Evolutionary conservation across 2,113 vertebrate genomes (phyloP), one percentile per base, ranked within the genome.

Genomic region (Platysternon megacephalum): DNA sequence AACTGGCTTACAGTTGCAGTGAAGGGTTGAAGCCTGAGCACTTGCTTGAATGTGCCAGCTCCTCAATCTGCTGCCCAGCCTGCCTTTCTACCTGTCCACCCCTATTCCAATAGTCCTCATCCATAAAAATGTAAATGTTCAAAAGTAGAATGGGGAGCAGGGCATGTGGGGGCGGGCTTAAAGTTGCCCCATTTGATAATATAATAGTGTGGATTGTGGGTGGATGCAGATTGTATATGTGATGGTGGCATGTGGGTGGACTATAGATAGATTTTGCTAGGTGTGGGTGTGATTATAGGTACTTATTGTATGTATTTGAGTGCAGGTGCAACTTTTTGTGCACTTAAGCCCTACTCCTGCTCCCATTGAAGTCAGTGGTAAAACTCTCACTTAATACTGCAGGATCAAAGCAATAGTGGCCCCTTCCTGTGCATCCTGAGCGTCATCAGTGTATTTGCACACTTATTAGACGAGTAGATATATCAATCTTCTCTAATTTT

Each of bases 111-210:
- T 65, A 0, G 6, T 11, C 48, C 28, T 93, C 49, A 93, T 74
- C 48, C 14, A 49, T 78, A 88, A 76, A 86, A 80, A 79, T 51
- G 68, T 83, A 80, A 91, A 85, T 68, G 52, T 48, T 51, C 85
- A 46, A 12, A 51, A 93, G 58, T 78, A 74, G 52, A 3, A 8
- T 86, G 42, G 21, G 35, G 72, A 48, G 87, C 24, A 79, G 24
- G 53, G 61, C 17, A 86, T 39, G 65, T 68, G 93, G 79, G 74
- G 91, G 26, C 55, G 3, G 39, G 80, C 65, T 17, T 88, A 83
- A 51, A 87, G 93, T 92, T 86, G 74, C 91, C 92, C 44, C 19
- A 74, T 94, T 93, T 90, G 17, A 78, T 91, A 51, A 35, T 85
- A 28, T 85, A 51, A 90, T 80, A 49, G 79, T 93, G 88, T 52